Evolutionary conservation across 2,113 vertebrate species (phyloP).

Genomic region (Xiphophorus hellerii): DNA sequence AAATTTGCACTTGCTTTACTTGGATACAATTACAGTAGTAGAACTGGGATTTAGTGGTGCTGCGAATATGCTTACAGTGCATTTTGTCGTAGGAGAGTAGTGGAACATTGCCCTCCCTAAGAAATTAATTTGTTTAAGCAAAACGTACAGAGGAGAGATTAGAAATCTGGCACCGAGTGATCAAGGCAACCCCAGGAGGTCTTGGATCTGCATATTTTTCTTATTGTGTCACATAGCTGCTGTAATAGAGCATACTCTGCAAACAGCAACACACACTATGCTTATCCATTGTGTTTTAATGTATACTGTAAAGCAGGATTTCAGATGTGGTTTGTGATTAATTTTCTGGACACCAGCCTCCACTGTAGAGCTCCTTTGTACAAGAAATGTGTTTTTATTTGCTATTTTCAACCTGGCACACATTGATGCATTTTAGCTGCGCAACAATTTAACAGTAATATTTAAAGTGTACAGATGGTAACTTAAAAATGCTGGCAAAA

Average conservation of each 20-base stretch:
- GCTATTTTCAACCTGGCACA: conserved; percentile 3
- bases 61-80: conserved; percentile 39
- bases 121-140: conserved; percentile 60
- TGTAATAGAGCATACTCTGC: conserved; percentile 18
- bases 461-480: conserved; percentile 15
- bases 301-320: conserved; percentile 6
- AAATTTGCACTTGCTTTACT: conserved; percentile 33
- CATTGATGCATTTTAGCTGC: background rate
- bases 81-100: conserved; percentile 34
- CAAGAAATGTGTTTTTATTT: conserved; percentile 13
- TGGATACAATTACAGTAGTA: conserved; percentile 24
- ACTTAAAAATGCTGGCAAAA: background rate
- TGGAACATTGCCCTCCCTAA: conserved; percentile 31
- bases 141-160: conserved; percentile 38
- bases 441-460: conserved; percentile 23
- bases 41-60: conserved; percentile 31
- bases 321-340: conserved; percentile 8
- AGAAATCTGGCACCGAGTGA: conserved; percentile 43
- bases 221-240: conserved; percentile 33
- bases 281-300: conserved; percentile 6
- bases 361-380: conserved; percentile 3
- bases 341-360: conserved; percentile 15
- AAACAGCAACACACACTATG: background rate
- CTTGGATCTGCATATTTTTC: conserved; percentile 48
- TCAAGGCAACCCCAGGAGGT: conserved; percentile 28